A percentile compares a stretch with the other conserved stretches of the same genome.
Evolutionary conservation across 2,888 invertebrate genomes (phyloP).

Genomic region (Mimumesa dahlbomi): DNA sequence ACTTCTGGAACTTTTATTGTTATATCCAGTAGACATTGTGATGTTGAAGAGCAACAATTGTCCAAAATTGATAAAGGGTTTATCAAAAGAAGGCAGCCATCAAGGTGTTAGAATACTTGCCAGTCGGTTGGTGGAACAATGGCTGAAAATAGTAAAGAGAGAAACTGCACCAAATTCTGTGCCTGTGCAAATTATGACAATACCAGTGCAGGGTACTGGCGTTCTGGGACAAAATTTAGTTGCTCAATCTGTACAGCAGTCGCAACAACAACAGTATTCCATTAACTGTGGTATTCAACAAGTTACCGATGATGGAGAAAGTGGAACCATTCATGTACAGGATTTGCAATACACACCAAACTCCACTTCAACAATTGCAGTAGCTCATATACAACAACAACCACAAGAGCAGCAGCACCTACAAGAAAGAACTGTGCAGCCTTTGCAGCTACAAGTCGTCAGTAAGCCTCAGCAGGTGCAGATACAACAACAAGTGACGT

Average conservation of each 20-base stretch:
- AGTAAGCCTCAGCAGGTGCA: slow-evolving; percentile 62
- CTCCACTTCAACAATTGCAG: slow-evolving; percentile 36
- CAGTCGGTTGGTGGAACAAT: slow-evolving; percentile 91
- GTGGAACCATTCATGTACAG: slow-evolving; percentile 63
- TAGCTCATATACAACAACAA: slow-evolving; percentile 48
- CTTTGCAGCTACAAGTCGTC: slow-evolving; percentile 64
- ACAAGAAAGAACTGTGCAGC: slow-evolving; percentile 55
- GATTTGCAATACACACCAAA: slow-evolving; percentile 61
- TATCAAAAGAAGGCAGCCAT: slow-evolving; percentile 91
- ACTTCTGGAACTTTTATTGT: slow-evolving; percentile 90
- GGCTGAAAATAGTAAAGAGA: slow-evolving; percentile 94
- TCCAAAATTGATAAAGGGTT: slow-evolving; percentile 93
- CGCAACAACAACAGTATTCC: slow-evolving; percentile 54
- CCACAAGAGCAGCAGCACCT: slow-evolving; percentile 22
- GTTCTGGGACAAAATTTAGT: slow-evolving; percentile 30
- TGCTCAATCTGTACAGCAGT: slow-evolving; percentile 40
- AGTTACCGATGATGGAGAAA: slow-evolving; percentile 41
- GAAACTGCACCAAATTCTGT: slow-evolving; percentile 82
- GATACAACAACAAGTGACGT: slow-evolving; percentile 53
- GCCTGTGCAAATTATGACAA: slow-evolving; percentile 79
- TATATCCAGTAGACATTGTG: slow-evolving; percentile 95
- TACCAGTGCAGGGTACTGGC: slow-evolving; percentile 74
- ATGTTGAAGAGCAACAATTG: slow-evolving; percentile 94
- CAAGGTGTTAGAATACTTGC: slow-evolving; percentile 90
- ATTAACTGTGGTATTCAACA: slow-evolving; percentile 52